A percentile compares a stretch with the other conserved stretches of the same genome.
Conservation (phyloP, 2,797 vertebrate genomes). For the Tragelaphus oryx region DNA sequence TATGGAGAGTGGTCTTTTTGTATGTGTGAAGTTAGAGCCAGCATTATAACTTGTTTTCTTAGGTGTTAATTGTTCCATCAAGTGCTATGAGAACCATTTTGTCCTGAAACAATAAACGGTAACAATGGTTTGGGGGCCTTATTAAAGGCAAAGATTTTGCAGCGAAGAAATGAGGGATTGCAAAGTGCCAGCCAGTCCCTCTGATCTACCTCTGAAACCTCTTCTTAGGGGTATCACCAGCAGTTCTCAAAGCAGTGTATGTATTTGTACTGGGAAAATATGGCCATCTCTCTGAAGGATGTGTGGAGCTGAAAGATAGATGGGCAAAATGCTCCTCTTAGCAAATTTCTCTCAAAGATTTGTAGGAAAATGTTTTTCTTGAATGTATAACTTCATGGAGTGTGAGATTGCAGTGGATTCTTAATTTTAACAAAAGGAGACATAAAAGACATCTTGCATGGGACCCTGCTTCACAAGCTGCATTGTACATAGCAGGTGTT, state of each 20-base stretch:
- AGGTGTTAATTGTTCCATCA: constrained; percentile 64
- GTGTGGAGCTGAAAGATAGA: not conserved
- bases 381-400: not conserved
- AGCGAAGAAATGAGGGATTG: not conserved
- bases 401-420: not conserved
- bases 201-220: not conserved
- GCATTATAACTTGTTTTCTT: constrained; percentile 37
- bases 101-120: constrained; percentile 25
- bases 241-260: not conserved
- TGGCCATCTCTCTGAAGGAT: not conserved
- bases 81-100: constrained; percentile 25
- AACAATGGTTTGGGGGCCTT: not conserved
- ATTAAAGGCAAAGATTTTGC: constrained; percentile 6
- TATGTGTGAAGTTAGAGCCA: constrained; percentile 44
- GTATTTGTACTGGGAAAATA: not conserved
- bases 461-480: not conserved
- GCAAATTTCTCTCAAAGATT: not conserved
- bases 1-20: constrained; percentile 24
- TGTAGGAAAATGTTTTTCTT: not conserved
- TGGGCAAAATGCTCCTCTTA: not conserved
- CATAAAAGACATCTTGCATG: not conserved
- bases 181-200: not conserved
- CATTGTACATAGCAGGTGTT: not conserved
- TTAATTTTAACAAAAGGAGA: not conserved
- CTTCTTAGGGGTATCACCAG: not conserved